These are phyloP conservation scores for Notechis scutatus DNA, from an alignment of 2,113 vertebrate species.

Conservation along the genomic window DNA sequence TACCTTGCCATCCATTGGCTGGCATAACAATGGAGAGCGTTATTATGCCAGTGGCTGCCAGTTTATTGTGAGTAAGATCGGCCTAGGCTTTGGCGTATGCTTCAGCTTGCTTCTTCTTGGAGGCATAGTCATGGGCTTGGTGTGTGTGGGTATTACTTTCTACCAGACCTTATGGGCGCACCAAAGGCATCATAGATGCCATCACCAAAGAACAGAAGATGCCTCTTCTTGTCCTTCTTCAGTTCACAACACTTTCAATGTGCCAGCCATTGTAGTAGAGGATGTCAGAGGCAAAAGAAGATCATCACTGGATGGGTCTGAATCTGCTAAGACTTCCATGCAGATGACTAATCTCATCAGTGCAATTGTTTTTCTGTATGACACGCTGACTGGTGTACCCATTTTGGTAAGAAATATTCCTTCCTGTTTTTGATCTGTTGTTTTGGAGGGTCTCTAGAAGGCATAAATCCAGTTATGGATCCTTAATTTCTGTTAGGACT, in stretches of 20 bases:
- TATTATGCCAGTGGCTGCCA: constrained; percentile 79
- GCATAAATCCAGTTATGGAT: neutral
- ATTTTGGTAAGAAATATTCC: constrained; percentile 75
- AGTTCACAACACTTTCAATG: constrained; percentile 71
- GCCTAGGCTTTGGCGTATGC: constrained; percentile 77
- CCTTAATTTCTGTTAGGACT: neutral
- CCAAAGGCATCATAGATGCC: constrained; percentile 65
- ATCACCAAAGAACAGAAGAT: constrained; percentile 62
- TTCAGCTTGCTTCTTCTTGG: constrained; percentile 77
- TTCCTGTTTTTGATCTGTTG: neutral
- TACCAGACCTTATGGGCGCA: constrained; percentile 77
- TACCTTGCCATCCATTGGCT: constrained; percentile 79
- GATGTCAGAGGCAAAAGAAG: constrained; percentile 77
- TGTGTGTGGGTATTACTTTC: constrained; percentile 78
- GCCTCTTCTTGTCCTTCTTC: constrained; percentile 51
- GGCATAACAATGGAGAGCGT: constrained; percentile 80
- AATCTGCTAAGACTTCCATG: constrained; percentile 80
- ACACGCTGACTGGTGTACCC: constrained; percentile 78
- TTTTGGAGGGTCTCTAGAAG: neutral
- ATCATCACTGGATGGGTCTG: constrained; percentile 77
- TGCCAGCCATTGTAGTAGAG: constrained; percentile 80
- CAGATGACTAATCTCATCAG: constrained; percentile 83
- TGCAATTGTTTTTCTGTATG: constrained; percentile 81
- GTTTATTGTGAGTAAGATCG: constrained; percentile 81
- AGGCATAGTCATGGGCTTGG: constrained; percentile 78